These are phyloP conservation scores for Orestias chungarensis DNA, from an alignment of 2,797 vertebrate genomes.

Conservation along the genomic window DNA sequence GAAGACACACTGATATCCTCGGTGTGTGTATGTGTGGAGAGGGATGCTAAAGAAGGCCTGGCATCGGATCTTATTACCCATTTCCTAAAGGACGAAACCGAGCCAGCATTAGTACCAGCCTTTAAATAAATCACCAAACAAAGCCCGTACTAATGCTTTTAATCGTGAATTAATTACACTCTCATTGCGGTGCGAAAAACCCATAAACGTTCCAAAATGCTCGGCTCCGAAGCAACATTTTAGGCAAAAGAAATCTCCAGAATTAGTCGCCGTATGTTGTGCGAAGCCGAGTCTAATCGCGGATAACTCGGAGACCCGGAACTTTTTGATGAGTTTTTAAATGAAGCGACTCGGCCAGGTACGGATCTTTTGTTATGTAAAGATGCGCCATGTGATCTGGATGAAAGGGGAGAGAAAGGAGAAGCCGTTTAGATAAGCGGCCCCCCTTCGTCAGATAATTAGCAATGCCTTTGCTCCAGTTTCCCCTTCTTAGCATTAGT, in stretches of 20 bases:
- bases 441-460: conserved; percentile 81
- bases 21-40: conserved; percentile 31
- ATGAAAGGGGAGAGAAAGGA: conserved; percentile 81
- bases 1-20: conserved; percentile 53
- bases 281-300: conserved; percentile 20
- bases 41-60: conserved; percentile 65
- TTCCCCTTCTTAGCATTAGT: conserved; percentile 82
- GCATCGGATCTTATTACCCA: conserved; percentile 74
- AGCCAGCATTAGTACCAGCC: conserved; percentile 68
- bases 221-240: conserved; percentile 22
- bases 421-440: conserved; percentile 84
- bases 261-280: conserved; percentile 1
- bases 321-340: conserved; percentile 53
- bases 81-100: conserved; percentile 78
- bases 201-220: conserved; percentile 65
- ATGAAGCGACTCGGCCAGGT: conserved; percentile 64
- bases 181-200: conserved; percentile 46
- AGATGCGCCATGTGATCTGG: conserved; percentile 80
- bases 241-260: conserved; percentile 26
- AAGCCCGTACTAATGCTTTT: conserved; percentile 78
- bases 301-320: conserved; percentile 42
- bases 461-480: conserved; percentile 81
- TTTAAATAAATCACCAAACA: conserved; percentile 80
- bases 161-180: conserved; percentile 77
- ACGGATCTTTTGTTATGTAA: conserved; percentile 85